Percentiles rank a stretch among this genome's conserved stretches.
These are phyloP conservation scores for Podabrus alpinus DNA, from an alignment of 2,888 invertebrate species.

Conservation along the genomic window DNA sequence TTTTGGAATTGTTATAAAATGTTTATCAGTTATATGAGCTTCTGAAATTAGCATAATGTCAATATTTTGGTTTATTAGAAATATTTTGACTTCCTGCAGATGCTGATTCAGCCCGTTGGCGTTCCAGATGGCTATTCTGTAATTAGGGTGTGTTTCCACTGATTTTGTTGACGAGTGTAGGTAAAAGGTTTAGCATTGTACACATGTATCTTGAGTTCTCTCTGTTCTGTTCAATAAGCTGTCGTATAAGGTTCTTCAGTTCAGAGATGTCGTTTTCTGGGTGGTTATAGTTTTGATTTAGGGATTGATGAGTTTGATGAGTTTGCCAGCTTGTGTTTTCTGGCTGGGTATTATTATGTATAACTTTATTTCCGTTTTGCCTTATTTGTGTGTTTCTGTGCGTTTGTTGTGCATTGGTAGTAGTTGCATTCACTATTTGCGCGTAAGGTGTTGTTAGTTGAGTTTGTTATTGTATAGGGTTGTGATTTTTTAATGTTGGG, in stretches of 20 bases:
- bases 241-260: background rate
- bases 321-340: too few species aligned
- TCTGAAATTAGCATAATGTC: conserved; percentile 15
- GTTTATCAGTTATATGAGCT: conserved; percentile 12
- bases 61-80: conserved; percentile 8
- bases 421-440: too few species aligned
- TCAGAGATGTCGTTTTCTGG: too few species aligned
- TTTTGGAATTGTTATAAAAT: conserved; percentile 11
- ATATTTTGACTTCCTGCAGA: conserved; percentile 5
- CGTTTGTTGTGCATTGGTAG: too few species aligned
- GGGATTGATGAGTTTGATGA: too few species aligned
- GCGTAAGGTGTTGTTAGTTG: too few species aligned
- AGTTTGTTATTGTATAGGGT: too few species aligned
- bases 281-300: too few species aligned
- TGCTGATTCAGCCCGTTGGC: conserved; percentile 11
- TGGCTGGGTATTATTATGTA: too few species aligned
- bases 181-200: conserved; percentile 7
- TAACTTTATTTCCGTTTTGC: too few species aligned
- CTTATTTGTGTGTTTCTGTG: too few species aligned
- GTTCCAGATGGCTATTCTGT: conserved; percentile 9
- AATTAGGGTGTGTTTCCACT: background rate
- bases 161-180: background rate
- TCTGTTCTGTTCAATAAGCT: background rate
- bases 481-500: too few species aligned
- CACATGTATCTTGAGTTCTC: background rate